Evolutionary conservation across 2,888 invertebrate genomes (phyloP), one percentile per base, ranked within the genome.

Genomic region (Ectobius pallidus): DNA sequence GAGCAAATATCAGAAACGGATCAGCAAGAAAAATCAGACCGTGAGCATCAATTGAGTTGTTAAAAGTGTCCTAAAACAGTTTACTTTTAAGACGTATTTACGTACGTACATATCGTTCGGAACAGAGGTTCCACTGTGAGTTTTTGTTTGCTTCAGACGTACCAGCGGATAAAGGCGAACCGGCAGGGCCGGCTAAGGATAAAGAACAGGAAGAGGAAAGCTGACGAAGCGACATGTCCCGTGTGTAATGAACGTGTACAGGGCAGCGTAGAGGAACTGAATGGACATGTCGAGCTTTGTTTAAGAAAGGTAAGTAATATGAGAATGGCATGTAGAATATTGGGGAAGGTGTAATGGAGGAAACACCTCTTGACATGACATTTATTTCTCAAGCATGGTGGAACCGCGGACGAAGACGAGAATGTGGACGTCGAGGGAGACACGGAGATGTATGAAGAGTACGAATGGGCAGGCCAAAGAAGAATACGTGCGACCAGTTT

Each of bases 401-500:
- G 79, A 22, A 85, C 84, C 11, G 87, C 88, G 74, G 90, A 90
- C 76, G 93, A 93, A 81, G 90, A 90, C 75, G 93, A 92, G 79
- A 91, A 91, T 73, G 94, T 94, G 72, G 95, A 94, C 82, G 93
- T 93, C 0, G 93, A 92, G 85, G 91, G 90, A 46, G 83, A 86
- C 77, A 83, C 84, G 22, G 86, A 86, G 76, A 82, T 78, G 62
- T 85, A 85, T 77, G 88, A 89, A 78, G 88, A 88, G 77, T 86
- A 85, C 77, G 83, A 83, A 68, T 88, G 88, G 88, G 94, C 95
- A 32, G 95, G 95, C 0, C 92, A 96, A 82, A 92, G 93, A 80
- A 84, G 96, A 72, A 89, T 94, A 70, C 86, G 92, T 3, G 92
- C 91, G 0, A 87, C 91, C 0, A 90, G 91, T 3, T 83, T 94